Percentiles rank a stretch among this genome's conserved stretches.
Conservation (phyloP, 2,797 vertebrate species). For the Takifugu ocellatus region DNA sequence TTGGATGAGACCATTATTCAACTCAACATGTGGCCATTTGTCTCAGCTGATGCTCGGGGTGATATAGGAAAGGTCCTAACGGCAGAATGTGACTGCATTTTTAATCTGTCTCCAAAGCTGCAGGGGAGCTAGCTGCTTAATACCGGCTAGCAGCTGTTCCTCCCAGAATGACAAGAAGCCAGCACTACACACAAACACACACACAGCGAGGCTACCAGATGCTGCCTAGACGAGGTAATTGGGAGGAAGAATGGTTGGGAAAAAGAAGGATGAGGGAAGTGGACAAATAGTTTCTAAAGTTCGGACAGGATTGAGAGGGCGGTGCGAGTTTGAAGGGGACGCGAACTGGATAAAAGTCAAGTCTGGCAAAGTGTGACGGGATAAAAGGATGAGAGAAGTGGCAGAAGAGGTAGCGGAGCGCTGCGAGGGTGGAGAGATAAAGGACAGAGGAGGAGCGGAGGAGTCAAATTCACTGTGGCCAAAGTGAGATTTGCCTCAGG, state of each 20-base stretch:
- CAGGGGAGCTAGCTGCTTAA: conserved; percentile 40
- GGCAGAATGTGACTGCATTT: conserved; percentile 36
- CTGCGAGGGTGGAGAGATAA: conserved; percentile 1
- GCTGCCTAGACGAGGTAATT: conserved; percentile 48
- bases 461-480: conserved; percentile 17
- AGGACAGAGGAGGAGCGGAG: conserved; percentile 5
- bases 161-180: conserved; percentile 44
- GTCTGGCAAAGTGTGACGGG: background rate
- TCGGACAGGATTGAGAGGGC: background rate
- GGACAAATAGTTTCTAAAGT: background rate
- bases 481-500: conserved; percentile 17
- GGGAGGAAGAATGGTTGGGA: conserved; percentile 26
- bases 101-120: conserved; percentile 50
- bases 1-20: conserved; percentile 14
- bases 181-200: conserved; percentile 18
- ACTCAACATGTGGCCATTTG: conserved; percentile 19
- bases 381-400: conserved; percentile 1
- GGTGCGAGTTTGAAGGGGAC: conserved; percentile 10
- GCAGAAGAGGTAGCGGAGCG: conserved; percentile 1
- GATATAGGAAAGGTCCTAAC: conserved; percentile 30
- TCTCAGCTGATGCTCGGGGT: conserved; percentile 12
- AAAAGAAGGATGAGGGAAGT: conserved; percentile 8
- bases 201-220: conserved; percentile 41
- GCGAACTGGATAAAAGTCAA: conserved; percentile 7
- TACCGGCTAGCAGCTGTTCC: conserved; percentile 51